Base-by-base conservation (phyloP, 2,797 vertebrate species). In the Pipistrellus nathusii region DNA sequence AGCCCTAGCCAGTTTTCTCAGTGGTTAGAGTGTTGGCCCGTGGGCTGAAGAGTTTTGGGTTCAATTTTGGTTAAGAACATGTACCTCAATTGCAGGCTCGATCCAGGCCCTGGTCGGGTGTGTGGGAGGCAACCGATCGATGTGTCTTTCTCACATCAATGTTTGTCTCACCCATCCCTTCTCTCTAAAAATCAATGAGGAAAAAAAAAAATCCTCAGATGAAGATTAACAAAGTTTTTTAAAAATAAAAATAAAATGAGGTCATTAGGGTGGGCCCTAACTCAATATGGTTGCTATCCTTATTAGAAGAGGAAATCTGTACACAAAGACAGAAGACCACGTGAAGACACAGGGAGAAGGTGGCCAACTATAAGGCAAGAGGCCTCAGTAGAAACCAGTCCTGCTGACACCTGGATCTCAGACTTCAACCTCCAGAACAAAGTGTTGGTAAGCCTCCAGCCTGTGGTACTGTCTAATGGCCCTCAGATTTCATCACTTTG, bases 341-440 rank as follows among this genome's bases (percentile, higher is more conserved):
- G 25, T 59, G 41, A 78, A 30, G 32, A 55, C 6, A 27, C 14
- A 11, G 41, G 57, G 68, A 85, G 66, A 46, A 90, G 11, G 48
- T 0, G 14, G 17, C 13, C 0, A 3, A 41, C 32, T n/a, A 14
- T 7, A 59, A 35, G 6, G 12, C 25, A 32, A 12, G 23, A 57
- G 68, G 41, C 30, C 46, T 75, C 25, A 9, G 77, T 32, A 84
- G 64, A 30, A 69, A 62, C 11, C 18, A 17, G 6, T 15, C 23
- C 83, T 6, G 27, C 14, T 9, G 12, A 41, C 38, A 18, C 71
- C 8, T 44, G 38, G 72, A 64, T n/a, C 66, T 68, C 66, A 32
- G 30, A 69, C 25, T 23, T 53, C 27, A 46, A 68, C 44, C 55
- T 71, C 38, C 51, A 44, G 2, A 55, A 44, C n/a, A 30, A 12